Conservation (phyloP, 1,140 invertebrate genomes). For the Trialeurodes vaporariorum region DNA sequence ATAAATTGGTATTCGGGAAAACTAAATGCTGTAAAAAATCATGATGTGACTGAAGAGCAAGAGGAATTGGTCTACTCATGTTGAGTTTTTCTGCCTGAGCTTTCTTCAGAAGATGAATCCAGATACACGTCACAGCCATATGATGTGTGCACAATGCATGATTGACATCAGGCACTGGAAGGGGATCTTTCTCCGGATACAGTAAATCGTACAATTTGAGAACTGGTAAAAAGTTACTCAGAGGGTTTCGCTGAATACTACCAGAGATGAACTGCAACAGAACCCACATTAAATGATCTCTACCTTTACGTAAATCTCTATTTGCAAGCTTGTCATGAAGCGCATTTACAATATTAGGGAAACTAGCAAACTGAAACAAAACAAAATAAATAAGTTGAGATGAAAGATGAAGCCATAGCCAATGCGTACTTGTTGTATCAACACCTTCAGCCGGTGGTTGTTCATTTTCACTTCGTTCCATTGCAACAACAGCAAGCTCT, state of each 20-base stretch:
- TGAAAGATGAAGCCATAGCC: conserved; percentile 86
- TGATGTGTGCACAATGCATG: conserved; percentile 78
- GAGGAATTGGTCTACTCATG: conserved; percentile 19
- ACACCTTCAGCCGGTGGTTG: conserved; percentile 18
- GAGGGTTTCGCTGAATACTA: conserved; percentile 87
- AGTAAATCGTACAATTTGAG: conserved; percentile 83
- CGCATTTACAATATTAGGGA: conserved; percentile 80
- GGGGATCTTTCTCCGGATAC: conserved; percentile 81
- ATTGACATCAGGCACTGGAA: conserved; percentile 78
- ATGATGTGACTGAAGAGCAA: conserved; percentile 51
- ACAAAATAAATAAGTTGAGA: conserved; percentile 94
- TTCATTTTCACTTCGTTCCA: conserved; percentile 77
- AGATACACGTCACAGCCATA: conserved; percentile 89
- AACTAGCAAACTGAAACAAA: conserved; percentile 84
- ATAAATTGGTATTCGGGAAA: conserved; percentile 48
- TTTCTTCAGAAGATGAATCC: conserved; percentile 91
- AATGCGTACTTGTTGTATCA: conserved; percentile 46
- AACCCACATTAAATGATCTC: conserved; percentile 93
- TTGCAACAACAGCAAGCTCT: conserved; percentile 78
- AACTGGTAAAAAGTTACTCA: conserved; percentile 78
- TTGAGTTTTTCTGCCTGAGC: conserved; percentile 70
- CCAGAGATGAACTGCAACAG: conserved; percentile 94
- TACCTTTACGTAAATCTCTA: conserved; percentile 69
- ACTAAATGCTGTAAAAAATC: conserved; percentile 76
- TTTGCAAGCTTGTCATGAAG: conserved; percentile 71